phyloP scores from a whole-genome alignment of 2,888 invertebrate species.

The Phyllotreta striolata region DNA sequence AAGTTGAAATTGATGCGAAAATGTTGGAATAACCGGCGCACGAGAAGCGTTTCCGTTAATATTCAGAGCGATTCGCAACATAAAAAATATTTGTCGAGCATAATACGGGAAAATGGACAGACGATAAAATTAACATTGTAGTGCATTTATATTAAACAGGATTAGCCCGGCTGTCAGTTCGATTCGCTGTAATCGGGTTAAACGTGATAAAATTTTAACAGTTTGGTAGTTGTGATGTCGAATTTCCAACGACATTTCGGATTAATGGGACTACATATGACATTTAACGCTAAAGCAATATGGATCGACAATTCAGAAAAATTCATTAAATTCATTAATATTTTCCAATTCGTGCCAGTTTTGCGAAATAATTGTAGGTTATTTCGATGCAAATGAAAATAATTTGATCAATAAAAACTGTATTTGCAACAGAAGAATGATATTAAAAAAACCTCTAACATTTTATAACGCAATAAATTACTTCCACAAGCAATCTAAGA shows the following conservation, averaged over 20 bases:
- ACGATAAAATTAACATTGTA: constrained; percentile 48
- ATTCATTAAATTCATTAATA: no score
- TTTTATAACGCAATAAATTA: neutral
- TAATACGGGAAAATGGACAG: constrained; percentile 37
- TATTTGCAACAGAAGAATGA: no score
- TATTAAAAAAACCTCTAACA: neutral
- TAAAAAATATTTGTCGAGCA: constrained; percentile 44
- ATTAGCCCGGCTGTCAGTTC: constrained; percentile 45
- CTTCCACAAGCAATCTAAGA: no score
- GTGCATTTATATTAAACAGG: constrained; percentile 50
- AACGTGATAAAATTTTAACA: constrained; percentile 49
- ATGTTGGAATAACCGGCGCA: constrained; percentile 30
- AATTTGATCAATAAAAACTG: no score
- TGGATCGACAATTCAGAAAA: no score
- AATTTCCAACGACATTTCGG: constrained; percentile 24
- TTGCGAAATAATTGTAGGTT: no score
- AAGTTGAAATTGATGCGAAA: constrained; percentile 34
- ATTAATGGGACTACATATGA: constrained; percentile 1
- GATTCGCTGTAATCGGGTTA: constrained; percentile 47
- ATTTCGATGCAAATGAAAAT: no score
- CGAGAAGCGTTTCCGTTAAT: constrained; percentile 28
- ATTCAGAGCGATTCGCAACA: constrained; percentile 41
- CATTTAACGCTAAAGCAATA: no score
- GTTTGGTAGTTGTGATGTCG: constrained; percentile 30
- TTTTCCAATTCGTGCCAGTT: no score